Base-by-base conservation (phyloP, 2,888 invertebrate species). In the Plagiodera versicolora region DNA sequence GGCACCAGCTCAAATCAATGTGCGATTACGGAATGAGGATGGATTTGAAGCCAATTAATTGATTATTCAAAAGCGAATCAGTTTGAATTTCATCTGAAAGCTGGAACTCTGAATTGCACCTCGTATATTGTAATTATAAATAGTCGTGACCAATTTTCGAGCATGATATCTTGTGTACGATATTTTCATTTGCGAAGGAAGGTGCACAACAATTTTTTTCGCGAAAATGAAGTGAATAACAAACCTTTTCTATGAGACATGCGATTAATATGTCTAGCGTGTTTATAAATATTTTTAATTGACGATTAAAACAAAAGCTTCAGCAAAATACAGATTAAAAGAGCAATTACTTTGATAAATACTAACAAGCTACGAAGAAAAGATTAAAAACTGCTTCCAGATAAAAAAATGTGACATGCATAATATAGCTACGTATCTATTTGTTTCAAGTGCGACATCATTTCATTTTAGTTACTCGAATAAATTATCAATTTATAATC, bases 341-440 rank as follows among this genome's bases (percentile, higher is more conserved):
- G 30, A 55, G 19, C 39, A 62, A 63, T 63, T 65, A 56, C 46
- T 55, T 58, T 28, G 65, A 65, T 63, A 63, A 58, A 63, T 16
- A 49, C 24, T 55, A 62, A 65, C 39, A 63, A 54, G 58, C 55
- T 56, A 56, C 56, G 32, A 61, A 52, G 54, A 39, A 58, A 51
- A 52, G 35, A 46, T 56, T 17, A 63, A 60, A 49, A 28, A 53
- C 32, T 53, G 49, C 20, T 24, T 47, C 10, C 48, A 8, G 39
- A 14, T 48, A 28, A 59, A n/a, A 49, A 24, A 16, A 19, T 19
- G 30, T 53, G 54, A 53, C 39, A 44, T 53, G 24, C 11, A 30
- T 50, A 50, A 3, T 24, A 6, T 24, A 24, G 24, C 3, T 24
- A 24, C 24, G 24, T 24, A 24, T 24, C 4, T 20, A 24, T 30